These are phyloP conservation scores for Aphodius granarius DNA, from an alignment of 2,888 invertebrate species.

Conservation along the genomic window DNA sequence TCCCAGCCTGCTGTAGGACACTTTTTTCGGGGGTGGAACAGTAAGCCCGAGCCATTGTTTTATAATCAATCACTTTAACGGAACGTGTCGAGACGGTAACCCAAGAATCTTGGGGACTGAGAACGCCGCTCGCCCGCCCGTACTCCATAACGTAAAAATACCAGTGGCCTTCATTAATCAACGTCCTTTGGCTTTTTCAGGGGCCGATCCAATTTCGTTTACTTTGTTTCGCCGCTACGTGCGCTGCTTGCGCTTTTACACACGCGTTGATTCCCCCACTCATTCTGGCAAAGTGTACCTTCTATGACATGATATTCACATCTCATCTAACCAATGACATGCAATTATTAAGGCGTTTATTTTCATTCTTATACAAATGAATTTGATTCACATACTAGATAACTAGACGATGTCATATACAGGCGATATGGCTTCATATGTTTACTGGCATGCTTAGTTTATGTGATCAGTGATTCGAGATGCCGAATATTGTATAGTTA, in stretches of 20 bases:
- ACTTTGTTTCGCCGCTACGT: slow-evolving; percentile 48
- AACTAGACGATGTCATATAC: not conserved
- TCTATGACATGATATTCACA: not conserved
- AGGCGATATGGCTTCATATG: not conserved
- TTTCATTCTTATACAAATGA: not conserved
- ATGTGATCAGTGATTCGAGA: not conserved
- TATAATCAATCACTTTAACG: slow-evolving; percentile 35
- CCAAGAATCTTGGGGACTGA: not conserved
- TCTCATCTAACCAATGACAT: not conserved
- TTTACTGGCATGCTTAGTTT: not conserved
- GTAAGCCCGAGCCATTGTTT: slow-evolving; percentile 30
- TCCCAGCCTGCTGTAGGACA: not conserved
- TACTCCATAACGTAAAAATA: slow-evolving; percentile 43
- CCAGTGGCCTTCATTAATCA: slow-evolving; percentile 51
- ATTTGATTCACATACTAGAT: not conserved
- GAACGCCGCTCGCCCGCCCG: not conserved
- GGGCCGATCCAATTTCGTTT: slow-evolving; percentile 51
- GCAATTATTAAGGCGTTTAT: not conserved
- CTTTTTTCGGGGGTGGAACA: not conserved
- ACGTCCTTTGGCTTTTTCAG: slow-evolving; percentile 50
- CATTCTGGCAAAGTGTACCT: not conserved
- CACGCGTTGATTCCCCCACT: not conserved
- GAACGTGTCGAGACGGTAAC: slow-evolving; percentile 1
- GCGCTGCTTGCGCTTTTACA: not conserved
- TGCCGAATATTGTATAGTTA: not conserved